Base-by-base conservation (phyloP, 2,888 invertebrate genomes). In the Allygus modestus region DNA sequence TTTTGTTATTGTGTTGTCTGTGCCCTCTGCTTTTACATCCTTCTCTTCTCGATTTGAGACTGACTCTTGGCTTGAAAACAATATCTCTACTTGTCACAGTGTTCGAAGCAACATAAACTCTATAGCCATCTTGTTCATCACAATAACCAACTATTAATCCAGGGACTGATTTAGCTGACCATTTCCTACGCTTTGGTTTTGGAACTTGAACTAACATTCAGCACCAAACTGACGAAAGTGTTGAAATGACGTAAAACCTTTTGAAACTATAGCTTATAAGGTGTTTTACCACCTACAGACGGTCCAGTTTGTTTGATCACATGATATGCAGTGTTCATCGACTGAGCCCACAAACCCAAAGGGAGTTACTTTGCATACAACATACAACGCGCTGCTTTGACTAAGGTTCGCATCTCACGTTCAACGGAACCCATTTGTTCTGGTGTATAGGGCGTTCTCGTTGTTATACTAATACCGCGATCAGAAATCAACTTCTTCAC, bases 401-500 rank as follows among this genome's bases (percentile, higher is more conserved):
- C 85, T 5, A 87, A 85, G 26, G 87, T 86, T n/a, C 84, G 71
- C 26, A 83, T 86, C 33, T 87, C 86, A 0, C 86, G 69, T 82
- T 87, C 87, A 23, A 65, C 83, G 7, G 37, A 43, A 0, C 85
- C 84, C 83, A 85, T 87, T 46, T 86, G 85, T 23, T 87, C 54
- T 26, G 86, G 86, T 11, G 86, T 86, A 37, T 85, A 87, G 0
- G 85, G 83, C 2, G 83, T 82, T 11, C 85, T 87, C 4, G 84
- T 61, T n/a, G 84, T 54, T 12, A 86, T 84, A 28, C 0, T 58
- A 9, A 87, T 77, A 11, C 87, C 87, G 5, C 23, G n/a, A 71
- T 81, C 37, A 12, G 46, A 61, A 46, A 88, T 77, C 82, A 89
- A 87, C 31, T 85, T 58, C 81, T 85, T 83, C 20, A 88, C 87